Conservation (phyloP, 2,797 vertebrate genomes). For the Neosilurus mollespiculum region DNA sequence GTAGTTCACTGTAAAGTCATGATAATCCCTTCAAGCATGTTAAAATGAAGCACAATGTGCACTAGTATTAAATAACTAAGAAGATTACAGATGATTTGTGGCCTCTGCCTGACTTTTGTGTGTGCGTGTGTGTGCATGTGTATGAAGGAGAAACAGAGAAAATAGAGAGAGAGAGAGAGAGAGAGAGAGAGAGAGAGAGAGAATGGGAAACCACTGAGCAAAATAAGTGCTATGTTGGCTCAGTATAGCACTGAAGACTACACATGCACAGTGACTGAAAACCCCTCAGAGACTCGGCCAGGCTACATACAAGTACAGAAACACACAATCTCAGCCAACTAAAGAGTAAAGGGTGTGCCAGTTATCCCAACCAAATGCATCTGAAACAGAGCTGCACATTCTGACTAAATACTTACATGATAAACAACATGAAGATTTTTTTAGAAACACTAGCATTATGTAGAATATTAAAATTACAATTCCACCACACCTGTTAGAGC, state of each 20-base stretch:
- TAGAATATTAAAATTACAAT: neutral
- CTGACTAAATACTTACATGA: neutral
- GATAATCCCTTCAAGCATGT: conserved; percentile 37
- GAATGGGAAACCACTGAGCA: neutral
- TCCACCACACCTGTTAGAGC: neutral
- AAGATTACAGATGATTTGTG: conserved; percentile 29
- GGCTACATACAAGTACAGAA: neutral
- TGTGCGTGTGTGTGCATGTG: neutral
- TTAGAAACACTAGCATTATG: neutral
- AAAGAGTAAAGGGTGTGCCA: neutral
- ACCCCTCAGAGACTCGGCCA: neutral
- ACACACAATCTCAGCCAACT: neutral
- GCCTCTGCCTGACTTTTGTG: conserved; percentile 4
- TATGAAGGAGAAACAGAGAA: neutral
- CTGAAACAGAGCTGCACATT: neutral
- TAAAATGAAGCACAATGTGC: conserved; percentile 32
- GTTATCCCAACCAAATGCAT: neutral
- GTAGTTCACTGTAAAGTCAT: conserved; percentile 24
- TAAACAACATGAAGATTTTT: neutral
- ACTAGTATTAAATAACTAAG: conserved; percentile 32
- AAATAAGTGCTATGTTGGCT: conserved; percentile 27
- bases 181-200: neutral
- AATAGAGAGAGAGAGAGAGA: neutral
- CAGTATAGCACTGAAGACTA: neutral
- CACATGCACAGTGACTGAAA: neutral